A percentile compares a stretch with the other conserved stretches of the same genome.
phyloP scores from a whole-genome alignment of 2,797 vertebrate genomes.

The Sebastes vulpes region DNA sequence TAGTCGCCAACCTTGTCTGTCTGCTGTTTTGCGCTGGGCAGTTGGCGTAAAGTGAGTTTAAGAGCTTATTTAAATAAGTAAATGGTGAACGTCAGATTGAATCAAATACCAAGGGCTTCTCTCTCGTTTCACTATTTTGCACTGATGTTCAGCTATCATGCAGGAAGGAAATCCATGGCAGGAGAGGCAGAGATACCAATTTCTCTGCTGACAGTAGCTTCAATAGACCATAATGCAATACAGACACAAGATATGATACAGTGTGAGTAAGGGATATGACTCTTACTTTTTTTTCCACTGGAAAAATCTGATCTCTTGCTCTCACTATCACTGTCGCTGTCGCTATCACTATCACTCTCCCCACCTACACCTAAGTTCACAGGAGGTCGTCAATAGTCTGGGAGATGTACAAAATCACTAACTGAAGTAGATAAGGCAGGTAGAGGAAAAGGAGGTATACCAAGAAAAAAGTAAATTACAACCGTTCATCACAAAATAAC shows the following conservation, averaged over 20 bases:
- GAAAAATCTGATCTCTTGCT: slow-evolving; percentile 53
- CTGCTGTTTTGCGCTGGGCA: neutral
- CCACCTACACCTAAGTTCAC: slow-evolving; percentile 44
- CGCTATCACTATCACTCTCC: slow-evolving; percentile 17
- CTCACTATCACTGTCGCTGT: slow-evolving; percentile 26
- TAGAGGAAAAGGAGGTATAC: neutral
- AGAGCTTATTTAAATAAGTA: neutral
- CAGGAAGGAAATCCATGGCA: slow-evolving; percentile 20
- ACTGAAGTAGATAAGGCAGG: slow-evolving; percentile 14
- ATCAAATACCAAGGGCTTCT: neutral
- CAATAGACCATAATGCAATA: slow-evolving; percentile 28
- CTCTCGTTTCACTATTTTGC: neutral
- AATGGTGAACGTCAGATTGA: neutral
- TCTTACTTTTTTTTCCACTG: slow-evolving; percentile 17
- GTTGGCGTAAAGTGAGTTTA: neutral
- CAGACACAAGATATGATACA: slow-evolving; percentile 33
- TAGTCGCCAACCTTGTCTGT: neutral
- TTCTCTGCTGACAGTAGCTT: slow-evolving; percentile 40
- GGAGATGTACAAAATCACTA: slow-evolving; percentile 33
- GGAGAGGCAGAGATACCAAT: slow-evolving; percentile 19
- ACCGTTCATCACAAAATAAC: slow-evolving; percentile 27
- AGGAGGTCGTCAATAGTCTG: slow-evolving; percentile 14
- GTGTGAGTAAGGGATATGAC: slow-evolving; percentile 40
- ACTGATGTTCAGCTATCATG: neutral
- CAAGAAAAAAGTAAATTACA: slow-evolving; percentile 1